Conservation (phyloP, 1,140 invertebrate genomes). For the Drosophila malerkotliana region DNA sequence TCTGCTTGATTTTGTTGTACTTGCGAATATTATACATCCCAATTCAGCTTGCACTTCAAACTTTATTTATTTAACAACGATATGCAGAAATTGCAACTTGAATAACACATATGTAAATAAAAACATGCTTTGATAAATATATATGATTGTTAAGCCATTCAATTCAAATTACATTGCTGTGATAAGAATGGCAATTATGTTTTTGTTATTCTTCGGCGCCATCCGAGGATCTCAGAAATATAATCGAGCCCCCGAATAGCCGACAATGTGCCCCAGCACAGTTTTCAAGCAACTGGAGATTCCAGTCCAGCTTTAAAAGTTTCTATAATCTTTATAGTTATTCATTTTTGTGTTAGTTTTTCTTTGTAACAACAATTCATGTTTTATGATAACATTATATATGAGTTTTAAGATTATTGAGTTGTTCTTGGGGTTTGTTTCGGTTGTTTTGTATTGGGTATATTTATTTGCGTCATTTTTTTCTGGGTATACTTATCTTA, state of each 20-base stretch:
- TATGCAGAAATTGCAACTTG: conserved; percentile 74
- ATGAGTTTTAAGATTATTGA: conserved; percentile 26
- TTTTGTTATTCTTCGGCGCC: background rate
- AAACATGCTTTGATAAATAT: conserved; percentile 53
- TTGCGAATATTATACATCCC: conserved; percentile 25
- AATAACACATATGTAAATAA: conserved; percentile 55
- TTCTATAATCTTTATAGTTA: background rate
- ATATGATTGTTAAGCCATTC: conserved; percentile 22
- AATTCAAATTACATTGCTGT: conserved; percentile 20
- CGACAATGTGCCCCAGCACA: conserved; percentile 39
- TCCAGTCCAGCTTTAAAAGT: conserved; percentile 19
- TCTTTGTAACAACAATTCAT: conserved; percentile 19
- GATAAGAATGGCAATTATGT: background rate
- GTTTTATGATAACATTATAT: conserved; percentile 30
- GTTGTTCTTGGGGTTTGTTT: conserved; percentile 35
- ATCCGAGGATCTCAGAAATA: conserved; percentile 4
- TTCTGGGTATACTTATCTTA: conserved; percentile 70
- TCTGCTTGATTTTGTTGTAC: conserved; percentile 21
- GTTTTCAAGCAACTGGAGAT: conserved; percentile 29
- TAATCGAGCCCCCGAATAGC: conserved; percentile 15
- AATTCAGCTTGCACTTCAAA: conserved; percentile 49
- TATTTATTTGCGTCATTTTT: conserved; percentile 77
- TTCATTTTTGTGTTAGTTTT: conserved; percentile 1
- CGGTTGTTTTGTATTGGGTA: conserved; percentile 59
- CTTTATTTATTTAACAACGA: conserved; percentile 64